Base-by-base conservation (phyloP, 1,140 invertebrate genomes). In the Pogonus chalceus region DNA sequence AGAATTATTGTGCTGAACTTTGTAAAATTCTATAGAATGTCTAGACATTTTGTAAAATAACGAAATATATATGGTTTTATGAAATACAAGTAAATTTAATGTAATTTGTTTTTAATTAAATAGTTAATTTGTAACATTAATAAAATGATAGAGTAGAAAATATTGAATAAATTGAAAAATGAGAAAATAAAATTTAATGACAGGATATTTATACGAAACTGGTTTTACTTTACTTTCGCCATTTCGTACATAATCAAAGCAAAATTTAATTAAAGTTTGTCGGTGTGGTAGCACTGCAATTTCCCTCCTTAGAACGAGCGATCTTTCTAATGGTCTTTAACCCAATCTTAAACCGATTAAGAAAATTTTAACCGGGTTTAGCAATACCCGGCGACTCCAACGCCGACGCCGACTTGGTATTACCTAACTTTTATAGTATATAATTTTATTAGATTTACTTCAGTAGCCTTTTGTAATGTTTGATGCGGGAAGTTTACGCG, bases 321-420 rank as follows among this genome's bases (percentile, higher is more conserved):
- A 12, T 16, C 18, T 10, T 12, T 43, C 52, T 62, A 61, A 61
- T 62, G 56, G 59, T 52, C 51, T 58, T 62, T 63, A 62, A 62
- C 58, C 58, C 62, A 63, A 63, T 63, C 62, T 63, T 62, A 63
- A 62, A 63, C 62, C 60, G 62, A 63, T 63, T 62, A 63, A 60
- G 62, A 57, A 63, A 59, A 62, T 63, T 62, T 54, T 59, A 59
- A 55, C 56, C 56, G 22, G 56, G 59, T 55, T 57, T 58, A 58
- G 53, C 54, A 56, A 55, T 53, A 56, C 55, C 52, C 50, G 26
- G 48, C 52, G 53, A 56, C 49, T 35, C 46, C 53, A 48, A 61
- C 18, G 18, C 18, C 4, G 4, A 16, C 18, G 18, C 37, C 4
- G 9, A 18, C 37, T 10, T n/a, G n/a, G n/a, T n/a, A n/a, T n/a